These are phyloP conservation scores for Lithobates pipiens DNA, from an alignment of 2,797 vertebrate genomes.

Conservation along the genomic window DNA sequence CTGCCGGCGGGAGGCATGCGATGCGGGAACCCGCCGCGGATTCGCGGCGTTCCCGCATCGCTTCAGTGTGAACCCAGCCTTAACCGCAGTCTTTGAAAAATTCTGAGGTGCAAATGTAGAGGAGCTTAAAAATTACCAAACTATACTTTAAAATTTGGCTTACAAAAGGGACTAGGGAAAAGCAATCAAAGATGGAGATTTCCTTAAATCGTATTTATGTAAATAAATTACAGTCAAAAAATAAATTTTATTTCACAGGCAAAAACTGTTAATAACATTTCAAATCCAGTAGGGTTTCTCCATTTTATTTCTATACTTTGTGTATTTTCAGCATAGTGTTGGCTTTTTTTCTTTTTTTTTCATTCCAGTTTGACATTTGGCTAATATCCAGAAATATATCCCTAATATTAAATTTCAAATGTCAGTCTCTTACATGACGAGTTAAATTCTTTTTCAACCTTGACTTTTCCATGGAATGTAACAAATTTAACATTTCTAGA, in stretches of 20 bases:
- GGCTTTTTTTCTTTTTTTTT: not conserved
- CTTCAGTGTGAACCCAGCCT: too few species aligned
- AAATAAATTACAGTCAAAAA: too few species aligned
- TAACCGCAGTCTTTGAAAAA: too few species aligned
- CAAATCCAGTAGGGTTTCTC: not conserved
- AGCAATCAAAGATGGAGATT: too few species aligned
- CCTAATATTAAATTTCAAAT: constrained; percentile 8
- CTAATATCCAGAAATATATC: not conserved
- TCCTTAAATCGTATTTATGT: too few species aligned
- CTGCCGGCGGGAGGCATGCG: too few species aligned
- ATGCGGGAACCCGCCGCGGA: too few species aligned
- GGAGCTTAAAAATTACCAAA: too few species aligned
- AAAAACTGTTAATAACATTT: not conserved
- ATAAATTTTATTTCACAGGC: not conserved
- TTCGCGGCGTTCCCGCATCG: too few species aligned
- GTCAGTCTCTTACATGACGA: not conserved
- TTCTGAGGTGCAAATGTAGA: too few species aligned
- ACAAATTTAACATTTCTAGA: constrained; percentile 8
- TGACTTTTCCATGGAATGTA: not conserved
- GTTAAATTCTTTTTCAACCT: constrained; percentile 1
- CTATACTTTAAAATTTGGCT: too few species aligned
- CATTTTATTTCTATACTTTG: not conserved
- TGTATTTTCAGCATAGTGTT: not conserved
- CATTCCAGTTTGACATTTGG: constrained; percentile 12
- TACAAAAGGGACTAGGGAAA: too few species aligned